phyloP scores from a whole-genome alignment of 2,797 vertebrate genomes.

The Propithecus deckenii region DNA sequence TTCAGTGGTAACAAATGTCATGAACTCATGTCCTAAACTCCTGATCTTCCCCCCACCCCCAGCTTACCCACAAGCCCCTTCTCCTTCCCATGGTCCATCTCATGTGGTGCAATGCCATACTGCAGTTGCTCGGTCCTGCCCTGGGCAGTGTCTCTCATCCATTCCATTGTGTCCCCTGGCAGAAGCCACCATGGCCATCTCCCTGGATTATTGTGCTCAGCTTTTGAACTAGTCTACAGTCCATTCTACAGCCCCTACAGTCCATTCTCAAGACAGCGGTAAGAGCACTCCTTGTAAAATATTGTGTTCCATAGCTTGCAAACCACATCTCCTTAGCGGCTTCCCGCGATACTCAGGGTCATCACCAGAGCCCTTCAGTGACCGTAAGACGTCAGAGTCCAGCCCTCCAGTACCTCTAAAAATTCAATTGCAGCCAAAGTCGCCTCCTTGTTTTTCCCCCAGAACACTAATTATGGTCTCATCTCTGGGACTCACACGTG shows the following conservation, averaged over 20 bases:
- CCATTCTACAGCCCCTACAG: background rate
- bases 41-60: background rate
- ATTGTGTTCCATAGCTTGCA: background rate
- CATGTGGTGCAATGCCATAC: background rate
- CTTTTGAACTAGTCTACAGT: background rate
- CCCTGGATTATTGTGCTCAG: background rate
- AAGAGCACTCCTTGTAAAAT: background rate
- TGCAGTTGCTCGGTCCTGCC: too few species aligned
- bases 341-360: background rate
- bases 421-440: background rate
- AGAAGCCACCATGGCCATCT: background rate
- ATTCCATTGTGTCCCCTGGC: background rate
- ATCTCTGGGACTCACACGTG: background rate
- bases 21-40: background rate
- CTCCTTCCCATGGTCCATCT: background rate
- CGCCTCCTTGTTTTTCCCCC: background rate
- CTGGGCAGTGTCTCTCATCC: background rate
- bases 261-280: background rate
- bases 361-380: background rate
- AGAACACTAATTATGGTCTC: background rate
- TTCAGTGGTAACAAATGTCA: background rate
- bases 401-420: accelerated
- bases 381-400: background rate
- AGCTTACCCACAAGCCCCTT: background rate
- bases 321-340: accelerated